Evolutionary conservation across 2,113 vertebrate genomes (phyloP).

Genomic region (Chaenogobius annularis): DNA sequence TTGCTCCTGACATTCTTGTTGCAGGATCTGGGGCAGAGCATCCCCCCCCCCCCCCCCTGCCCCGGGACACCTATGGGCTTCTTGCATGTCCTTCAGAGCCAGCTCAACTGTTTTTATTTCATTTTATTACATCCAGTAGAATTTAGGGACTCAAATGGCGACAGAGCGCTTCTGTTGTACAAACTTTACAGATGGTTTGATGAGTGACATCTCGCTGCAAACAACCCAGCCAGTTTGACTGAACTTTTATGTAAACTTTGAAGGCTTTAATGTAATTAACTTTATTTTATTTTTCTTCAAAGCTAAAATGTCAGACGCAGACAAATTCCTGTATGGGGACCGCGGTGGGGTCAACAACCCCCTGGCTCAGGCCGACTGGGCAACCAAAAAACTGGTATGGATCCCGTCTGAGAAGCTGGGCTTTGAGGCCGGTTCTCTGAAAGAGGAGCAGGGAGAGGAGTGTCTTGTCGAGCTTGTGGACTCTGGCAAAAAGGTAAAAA

Average conservation of each 20-base stretch:
- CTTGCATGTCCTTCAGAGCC: not conserved
- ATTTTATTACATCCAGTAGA: not conserved
- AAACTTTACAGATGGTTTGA: not conserved
- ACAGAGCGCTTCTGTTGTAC: not conserved
- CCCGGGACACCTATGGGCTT: not conserved
- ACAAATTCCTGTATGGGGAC: conserved; percentile 79
- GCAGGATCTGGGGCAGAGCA: conserved; percentile 22
- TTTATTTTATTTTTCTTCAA: not conserved
- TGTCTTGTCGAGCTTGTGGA: conserved; percentile 79
- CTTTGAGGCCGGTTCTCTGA: conserved; percentile 76
- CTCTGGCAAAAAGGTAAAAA: conserved; percentile 73
- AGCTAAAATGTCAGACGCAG: conserved; percentile 78
- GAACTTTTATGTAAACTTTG: not conserved
- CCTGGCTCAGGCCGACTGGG: conserved; percentile 81
- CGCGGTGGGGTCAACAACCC: conserved; percentile 63
- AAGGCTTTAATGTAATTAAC: not conserved
- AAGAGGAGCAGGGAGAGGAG: conserved; percentile 78
- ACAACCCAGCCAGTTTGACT: not conserved
- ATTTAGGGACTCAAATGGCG: not conserved
- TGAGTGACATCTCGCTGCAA: not conserved
- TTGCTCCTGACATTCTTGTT: conserved; percentile 68
- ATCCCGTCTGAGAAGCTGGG: conserved; percentile 79
- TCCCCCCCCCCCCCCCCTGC: conserved; percentile 9
- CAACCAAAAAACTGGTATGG: conserved; percentile 81
- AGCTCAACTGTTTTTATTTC: not conserved